Evolutionary conservation across 2,888 invertebrate species (phyloP), one percentile per base, ranked within the genome.

Genomic region (Hoplodrina ambigua): DNA sequence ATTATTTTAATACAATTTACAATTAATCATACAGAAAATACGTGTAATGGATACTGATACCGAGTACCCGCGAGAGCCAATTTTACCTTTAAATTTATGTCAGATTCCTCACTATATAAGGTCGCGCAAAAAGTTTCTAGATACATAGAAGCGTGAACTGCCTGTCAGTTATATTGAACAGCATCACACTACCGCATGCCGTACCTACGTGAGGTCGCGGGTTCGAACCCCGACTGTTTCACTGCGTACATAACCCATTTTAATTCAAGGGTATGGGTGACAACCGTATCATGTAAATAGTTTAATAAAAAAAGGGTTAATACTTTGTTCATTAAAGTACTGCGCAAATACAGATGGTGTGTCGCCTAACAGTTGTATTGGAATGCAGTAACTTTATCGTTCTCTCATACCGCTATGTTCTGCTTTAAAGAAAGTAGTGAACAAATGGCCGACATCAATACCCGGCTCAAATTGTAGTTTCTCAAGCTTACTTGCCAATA

Each of bases 341-440:
- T 65, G 44, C 30, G 19, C 11, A 59, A 75, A 65, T 55, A 25
- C 30, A 52, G 61, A 33, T 53, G 17, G 13, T 56, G 6, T 44
- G 33, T 11, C 11, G 11, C 44, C 19, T 37, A 53, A 63, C 54
- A 59, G 69, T 53, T 44, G 19, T 30, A 61, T 52, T 54, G 30
- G 60, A 77, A 70, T 71, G 75, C 65, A 61, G 65, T 33, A 52
- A 60, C 20, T 50, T 76, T 52, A 72, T 79, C 58, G 59, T 66
- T 59, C 20, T 62, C 20, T 6, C 46, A 57, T 66, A 78, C 75
- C 72, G 75, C 66, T 72, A 78, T 62, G 72, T 78, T 78, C 70
- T 68, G 75, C 70, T 71, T 75, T 69, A 55, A 69, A 53, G 55
- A 69, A 54, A 57, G 58, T 61, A 56, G 68, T 74, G 52, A 50